Evolutionary conservation across 2,113 vertebrate genomes (phyloP).

Genomic region (Scatophagus argus): DNA sequence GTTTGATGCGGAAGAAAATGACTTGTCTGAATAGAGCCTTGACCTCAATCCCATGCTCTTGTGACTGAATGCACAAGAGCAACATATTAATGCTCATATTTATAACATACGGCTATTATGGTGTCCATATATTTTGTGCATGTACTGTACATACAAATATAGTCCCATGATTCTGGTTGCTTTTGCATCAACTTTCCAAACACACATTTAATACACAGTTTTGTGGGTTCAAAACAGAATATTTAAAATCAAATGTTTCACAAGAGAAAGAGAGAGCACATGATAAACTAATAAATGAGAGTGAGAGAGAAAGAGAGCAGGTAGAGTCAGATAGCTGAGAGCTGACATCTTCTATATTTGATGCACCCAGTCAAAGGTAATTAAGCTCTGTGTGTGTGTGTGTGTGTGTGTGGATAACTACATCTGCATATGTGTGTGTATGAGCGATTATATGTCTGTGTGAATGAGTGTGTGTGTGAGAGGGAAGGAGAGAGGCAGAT

Average conservation of each 20-base stretch:
- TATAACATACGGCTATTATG: neutral
- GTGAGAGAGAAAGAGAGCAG: constrained; percentile 32
- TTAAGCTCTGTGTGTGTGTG: constrained; percentile 68
- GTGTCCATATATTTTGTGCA: neutral
- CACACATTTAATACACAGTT: neutral
- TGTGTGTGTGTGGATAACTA: constrained; percentile 20
- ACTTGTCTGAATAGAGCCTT: neutral
- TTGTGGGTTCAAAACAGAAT: neutral
- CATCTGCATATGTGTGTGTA: constrained; percentile 53
- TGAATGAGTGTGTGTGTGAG: constrained; percentile 12
- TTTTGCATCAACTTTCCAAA: neutral
- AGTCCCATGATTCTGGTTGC: neutral
- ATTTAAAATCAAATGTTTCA: neutral
- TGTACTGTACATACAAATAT: neutral
- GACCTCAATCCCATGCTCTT: neutral
- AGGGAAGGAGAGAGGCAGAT: constrained; percentile 68
- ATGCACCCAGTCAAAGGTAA: constrained; percentile 82
- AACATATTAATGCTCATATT: neutral
- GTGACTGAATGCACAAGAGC: neutral
- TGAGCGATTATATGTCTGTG: constrained; percentile 50
- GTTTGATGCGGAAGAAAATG: neutral
- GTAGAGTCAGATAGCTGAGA: constrained; percentile 51
- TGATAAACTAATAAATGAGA: constrained; percentile 3
- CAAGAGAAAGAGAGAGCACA: neutral
- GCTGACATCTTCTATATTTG: constrained; percentile 76